Evolutionary conservation across 2,113 vertebrate species (phyloP).

Genomic region (Elaphurus davidianus): DNA sequence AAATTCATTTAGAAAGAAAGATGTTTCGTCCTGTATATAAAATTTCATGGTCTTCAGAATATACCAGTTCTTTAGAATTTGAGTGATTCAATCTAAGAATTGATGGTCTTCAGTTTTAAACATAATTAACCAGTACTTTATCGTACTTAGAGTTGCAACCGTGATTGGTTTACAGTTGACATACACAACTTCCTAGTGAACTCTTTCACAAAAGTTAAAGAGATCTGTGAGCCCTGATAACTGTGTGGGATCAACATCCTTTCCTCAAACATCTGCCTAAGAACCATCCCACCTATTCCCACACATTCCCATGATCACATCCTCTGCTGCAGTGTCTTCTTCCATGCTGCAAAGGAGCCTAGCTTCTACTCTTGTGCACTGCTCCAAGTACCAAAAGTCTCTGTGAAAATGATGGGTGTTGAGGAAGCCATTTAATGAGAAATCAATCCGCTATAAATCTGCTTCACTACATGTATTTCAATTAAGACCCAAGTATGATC

Average conservation of each 20-base stretch:
- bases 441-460: not conserved
- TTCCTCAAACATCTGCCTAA: not conserved
- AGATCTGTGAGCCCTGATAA: not conserved
- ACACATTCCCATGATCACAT: accelerated
- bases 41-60: not conserved
- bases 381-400: not conserved
- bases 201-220: not conserved
- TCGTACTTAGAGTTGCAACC: not conserved
- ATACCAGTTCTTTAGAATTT: not conserved
- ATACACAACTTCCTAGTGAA: not conserved
- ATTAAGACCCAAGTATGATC: not conserved
- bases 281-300: not conserved
- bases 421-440: not conserved
- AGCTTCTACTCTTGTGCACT: not conserved
- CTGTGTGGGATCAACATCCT: not conserved
- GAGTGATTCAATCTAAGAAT: not conserved
- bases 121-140: not conserved
- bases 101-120: not conserved
- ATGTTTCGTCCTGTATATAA: not conserved
- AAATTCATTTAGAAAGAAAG: constrained; percentile 40
- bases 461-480: not conserved
- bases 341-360: not conserved
- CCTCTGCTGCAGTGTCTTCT: not conserved
- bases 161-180: not conserved
- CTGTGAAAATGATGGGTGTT: not conserved